Conservation (phyloP, 2,113 vertebrate species). For the Pygathrix nemaeus region DNA sequence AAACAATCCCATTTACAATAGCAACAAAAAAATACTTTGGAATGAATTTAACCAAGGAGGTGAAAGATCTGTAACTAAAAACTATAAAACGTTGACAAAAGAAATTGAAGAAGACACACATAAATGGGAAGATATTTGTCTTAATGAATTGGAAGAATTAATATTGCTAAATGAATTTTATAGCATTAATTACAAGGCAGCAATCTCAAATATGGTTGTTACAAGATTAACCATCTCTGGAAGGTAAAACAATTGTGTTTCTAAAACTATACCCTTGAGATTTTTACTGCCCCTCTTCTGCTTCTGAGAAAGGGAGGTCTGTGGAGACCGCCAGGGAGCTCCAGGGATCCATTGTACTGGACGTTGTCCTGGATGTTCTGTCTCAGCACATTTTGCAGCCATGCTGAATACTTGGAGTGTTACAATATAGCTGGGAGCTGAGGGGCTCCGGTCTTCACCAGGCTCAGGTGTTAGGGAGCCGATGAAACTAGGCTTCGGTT, state of each 20-base stretch:
- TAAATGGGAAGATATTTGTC: not conserved
- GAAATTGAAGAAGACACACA: not conserved
- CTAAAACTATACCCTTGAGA: not conserved
- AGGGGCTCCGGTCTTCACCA: not conserved
- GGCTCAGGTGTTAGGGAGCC: not conserved
- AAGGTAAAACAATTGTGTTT: not conserved
- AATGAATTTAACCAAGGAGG: not conserved
- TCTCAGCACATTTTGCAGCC: no score
- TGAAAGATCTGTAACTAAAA: not conserved
- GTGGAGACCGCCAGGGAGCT: not conserved
- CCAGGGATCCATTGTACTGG: not conserved
- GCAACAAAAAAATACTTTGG: not conserved
- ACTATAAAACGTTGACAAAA: not conserved
- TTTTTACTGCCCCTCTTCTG: not conserved
- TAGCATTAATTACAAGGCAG: no score
- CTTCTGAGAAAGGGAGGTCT: not conserved
- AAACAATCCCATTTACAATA: not conserved
- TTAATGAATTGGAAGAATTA: not conserved
- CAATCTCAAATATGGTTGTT: not conserved
- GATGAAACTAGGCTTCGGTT: not conserved
- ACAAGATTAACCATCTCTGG: not conserved
- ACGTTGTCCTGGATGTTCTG: accelerated
- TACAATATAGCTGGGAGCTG: not conserved
- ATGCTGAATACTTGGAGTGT: accelerated
- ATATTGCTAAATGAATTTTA: not conserved